These are phyloP conservation scores for Eulithis testata DNA, from an alignment of 2,888 invertebrate species.

Conservation along the genomic window DNA sequence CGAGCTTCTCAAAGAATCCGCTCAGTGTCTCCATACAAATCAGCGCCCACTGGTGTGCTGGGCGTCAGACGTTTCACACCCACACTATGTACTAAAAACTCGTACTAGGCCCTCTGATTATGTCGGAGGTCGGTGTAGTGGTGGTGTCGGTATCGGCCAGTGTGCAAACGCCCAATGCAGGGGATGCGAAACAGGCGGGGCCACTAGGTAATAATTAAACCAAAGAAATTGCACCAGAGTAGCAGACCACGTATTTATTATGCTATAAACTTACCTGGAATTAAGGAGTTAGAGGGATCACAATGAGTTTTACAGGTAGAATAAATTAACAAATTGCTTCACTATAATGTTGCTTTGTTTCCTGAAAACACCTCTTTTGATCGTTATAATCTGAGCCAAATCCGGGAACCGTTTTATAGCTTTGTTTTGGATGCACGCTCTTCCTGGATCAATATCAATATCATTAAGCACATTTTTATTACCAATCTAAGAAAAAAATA, in stretches of 20 bases:
- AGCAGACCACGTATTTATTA: conserved; percentile 41
- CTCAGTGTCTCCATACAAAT: no score
- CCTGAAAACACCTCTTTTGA: neutral
- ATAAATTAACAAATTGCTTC: conserved; percentile 22
- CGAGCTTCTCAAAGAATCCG: no score
- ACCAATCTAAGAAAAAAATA: no score
- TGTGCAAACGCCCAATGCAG: conserved; percentile 8
- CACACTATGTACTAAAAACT: no score
- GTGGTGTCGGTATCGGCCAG: no score
- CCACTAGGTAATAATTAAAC: conserved; percentile 40
- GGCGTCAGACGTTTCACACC: no score
- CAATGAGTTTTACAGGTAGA: conserved; percentile 34
- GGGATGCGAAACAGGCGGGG: conserved; percentile 30
- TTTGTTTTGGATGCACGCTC: neutral
- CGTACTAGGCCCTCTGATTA: no score
- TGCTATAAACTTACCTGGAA: conserved; percentile 41
- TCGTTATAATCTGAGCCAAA: neutral
- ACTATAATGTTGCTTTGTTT: conserved; percentile 7
- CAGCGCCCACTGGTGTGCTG: no score
- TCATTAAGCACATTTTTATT: no score
- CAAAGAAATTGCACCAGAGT: conserved; percentile 40
- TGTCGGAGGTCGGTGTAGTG: no score
- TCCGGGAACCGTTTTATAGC: neutral
- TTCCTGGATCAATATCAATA: no score
- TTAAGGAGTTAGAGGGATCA: conserved; percentile 38